Evolutionary conservation across 1,140 invertebrate genomes (phyloP), one percentile per base, ranked within the genome.

Genomic region (Batillaria attramentaria): DNA sequence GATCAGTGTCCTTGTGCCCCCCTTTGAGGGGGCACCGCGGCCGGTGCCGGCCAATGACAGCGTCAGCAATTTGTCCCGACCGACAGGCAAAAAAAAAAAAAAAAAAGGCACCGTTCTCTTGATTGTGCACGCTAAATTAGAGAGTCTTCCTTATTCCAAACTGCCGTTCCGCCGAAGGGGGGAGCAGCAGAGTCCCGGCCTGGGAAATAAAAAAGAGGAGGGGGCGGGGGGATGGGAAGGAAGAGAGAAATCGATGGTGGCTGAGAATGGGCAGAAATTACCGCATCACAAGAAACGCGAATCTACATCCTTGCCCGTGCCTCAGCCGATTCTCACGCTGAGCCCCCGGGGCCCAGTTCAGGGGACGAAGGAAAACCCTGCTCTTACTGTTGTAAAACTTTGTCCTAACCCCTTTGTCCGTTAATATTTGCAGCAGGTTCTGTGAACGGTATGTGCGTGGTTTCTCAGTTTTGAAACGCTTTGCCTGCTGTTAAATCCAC

Each of bases 231-330:
- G 24, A 39, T 13, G 66, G 37, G 16, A 39, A 33, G 37, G 31
- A 35, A 28, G 1, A 10, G 70, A 43, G 24, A 57, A 37, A 57
- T 70, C 68, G 68, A 70, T 70, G 68, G 31, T 18, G 2, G 68
- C 37, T 16, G 68, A 70, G 68, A 70, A 39, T 70, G 42, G 35
- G 68, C 35, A 70, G 68, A 70, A 70, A 70, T 70, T 70, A 70
- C 68, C 68, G 42, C 68, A 70, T 70, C 68, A 70, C 35, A 70
- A 42, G 39, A 70, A 70, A 70, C 13, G 68, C 68, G 24, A 70
- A 70, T 42, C 68, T 70, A 70, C 68, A 24, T 70, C 37, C 37
- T 35, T 37, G 18, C 33, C 4, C 37, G 18, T 35, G 3, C 8
- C 37, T n/a, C 24, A 20, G 5, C 24, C 24, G 57, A 20, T 24